phyloP scores from a whole-genome alignment of 2,888 invertebrate species.

The Miltochrista miniata region DNA sequence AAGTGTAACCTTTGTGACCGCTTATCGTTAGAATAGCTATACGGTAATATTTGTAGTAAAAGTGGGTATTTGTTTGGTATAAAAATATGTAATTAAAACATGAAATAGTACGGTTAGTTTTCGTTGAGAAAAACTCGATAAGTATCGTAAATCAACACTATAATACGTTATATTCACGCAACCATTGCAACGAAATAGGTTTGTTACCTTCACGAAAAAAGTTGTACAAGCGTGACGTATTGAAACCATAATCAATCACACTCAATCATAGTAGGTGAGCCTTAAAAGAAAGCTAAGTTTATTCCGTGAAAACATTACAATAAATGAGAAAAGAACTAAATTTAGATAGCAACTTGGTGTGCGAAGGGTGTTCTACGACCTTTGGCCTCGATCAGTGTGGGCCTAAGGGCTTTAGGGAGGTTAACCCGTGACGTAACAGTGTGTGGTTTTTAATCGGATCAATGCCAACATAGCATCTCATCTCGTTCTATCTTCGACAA shows the following conservation, averaged over 20 bases:
- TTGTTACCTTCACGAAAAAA: not conserved
- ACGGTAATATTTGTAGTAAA: too few relatives aligned
- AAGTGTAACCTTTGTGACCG: too few relatives aligned
- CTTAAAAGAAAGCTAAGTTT: not conserved
- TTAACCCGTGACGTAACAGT: conserved; percentile 1
- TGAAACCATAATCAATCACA: not conserved
- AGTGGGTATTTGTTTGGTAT: too few relatives aligned
- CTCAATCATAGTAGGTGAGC: not conserved
- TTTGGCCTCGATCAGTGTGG: not conserved
- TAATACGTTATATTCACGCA: conserved; percentile 7
- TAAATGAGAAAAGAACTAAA: not conserved
- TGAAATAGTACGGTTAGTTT: too few relatives aligned
- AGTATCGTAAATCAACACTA: conserved; percentile 7
- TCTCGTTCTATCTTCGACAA: not conserved
- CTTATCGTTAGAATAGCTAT: too few relatives aligned
- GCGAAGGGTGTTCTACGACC: not conserved
- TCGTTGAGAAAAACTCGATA: not conserved
- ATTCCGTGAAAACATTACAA: not conserved
- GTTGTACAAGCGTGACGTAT: not conserved
- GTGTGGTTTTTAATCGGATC: conserved; percentile 7
- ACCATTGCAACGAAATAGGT: conserved; percentile 2
- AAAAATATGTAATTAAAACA: too few relatives aligned
- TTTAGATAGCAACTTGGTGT: not conserved
- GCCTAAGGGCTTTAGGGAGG: conserved; percentile 1
- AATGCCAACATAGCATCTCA: not conserved